A percentile compares a stretch with the other conserved stretches of the same genome.
Conservation (phyloP, 2,797 vertebrate genomes). For the Eutrigla gurnardus region DNA sequence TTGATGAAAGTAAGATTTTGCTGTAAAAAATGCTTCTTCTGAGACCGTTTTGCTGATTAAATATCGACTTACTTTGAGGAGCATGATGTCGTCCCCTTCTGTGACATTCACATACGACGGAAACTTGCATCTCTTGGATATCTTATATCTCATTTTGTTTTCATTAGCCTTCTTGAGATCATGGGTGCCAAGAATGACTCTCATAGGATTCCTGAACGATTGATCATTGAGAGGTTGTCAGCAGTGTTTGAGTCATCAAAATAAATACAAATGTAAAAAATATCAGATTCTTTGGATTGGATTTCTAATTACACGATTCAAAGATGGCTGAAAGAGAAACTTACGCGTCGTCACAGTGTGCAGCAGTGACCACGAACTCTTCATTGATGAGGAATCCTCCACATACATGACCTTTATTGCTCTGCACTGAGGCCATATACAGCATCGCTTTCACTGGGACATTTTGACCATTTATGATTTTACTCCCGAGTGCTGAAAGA, state of each 20-base stretch:
- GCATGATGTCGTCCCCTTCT: constrained; percentile 70
- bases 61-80: constrained; percentile 70
- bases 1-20: neutral
- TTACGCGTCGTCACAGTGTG: constrained; percentile 67
- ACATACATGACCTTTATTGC: constrained; percentile 38
- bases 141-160: constrained; percentile 14
- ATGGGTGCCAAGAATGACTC: constrained; percentile 65
- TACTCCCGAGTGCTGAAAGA: constrained; percentile 41
- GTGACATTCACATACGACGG: rapidly evolving
- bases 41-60: neutral
- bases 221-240: neutral
- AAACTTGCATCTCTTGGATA: constrained; percentile 36
- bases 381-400: constrained; percentile 79
- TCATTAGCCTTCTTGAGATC: constrained; percentile 30
- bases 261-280: neutral
- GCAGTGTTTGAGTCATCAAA: neutral
- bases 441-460: constrained; percentile 30
- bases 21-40: neutral
- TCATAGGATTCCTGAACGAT: constrained; percentile 4
- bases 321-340: constrained; percentile 1
- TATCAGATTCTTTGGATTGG: neutral
- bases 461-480: constrained; percentile 55
- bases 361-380: constrained; percentile 79
- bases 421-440: constrained; percentile 81
- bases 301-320: neutral